phyloP scores from a whole-genome alignment of 2,113 vertebrate species.

The Cyprinodon variegatus region DNA sequence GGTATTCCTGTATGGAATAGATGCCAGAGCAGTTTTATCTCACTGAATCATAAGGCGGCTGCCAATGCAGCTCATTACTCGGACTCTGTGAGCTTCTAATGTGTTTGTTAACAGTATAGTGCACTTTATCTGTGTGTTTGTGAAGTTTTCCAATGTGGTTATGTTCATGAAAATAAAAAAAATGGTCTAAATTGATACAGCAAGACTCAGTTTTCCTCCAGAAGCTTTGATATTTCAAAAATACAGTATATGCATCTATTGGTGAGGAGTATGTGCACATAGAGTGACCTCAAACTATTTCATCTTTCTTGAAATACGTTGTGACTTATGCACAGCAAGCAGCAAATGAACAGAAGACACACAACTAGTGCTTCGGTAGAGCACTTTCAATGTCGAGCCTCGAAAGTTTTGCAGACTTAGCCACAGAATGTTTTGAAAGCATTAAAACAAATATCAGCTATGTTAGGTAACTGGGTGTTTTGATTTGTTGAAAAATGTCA shows the following conservation, averaged over 20 bases:
- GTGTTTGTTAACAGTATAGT: conserved; percentile 3
- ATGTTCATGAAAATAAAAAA: neutral
- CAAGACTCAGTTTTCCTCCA: neutral
- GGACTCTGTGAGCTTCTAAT: conserved; percentile 23
- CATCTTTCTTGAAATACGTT: neutral
- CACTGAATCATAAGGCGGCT: conserved; percentile 62
- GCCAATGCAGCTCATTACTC: conserved; percentile 68
- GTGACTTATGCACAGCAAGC: neutral
- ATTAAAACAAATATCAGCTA: too few relatives aligned
- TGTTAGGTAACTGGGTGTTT: too few relatives aligned
- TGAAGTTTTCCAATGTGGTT: conserved; percentile 6
- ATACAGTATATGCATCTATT: neutral
- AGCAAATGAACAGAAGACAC: too few relatives aligned
- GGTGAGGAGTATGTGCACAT: neutral
- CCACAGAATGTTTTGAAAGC: too few relatives aligned
- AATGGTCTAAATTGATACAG: neutral
- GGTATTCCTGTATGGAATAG: conserved; percentile 57
- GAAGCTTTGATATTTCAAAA: neutral
- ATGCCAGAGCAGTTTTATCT: conserved; percentile 54
- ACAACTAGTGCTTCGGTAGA: too few relatives aligned
- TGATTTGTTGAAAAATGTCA: too few relatives aligned
- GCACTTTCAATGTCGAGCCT: too few relatives aligned
- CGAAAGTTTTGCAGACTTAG: too few relatives aligned
- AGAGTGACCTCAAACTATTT: neutral
- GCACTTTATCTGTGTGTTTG: conserved; percentile 14